A percentile compares a stretch with the other conserved stretches of the same genome.
phyloP scores from a whole-genome alignment of 2,113 vertebrate species.

The Cyanistes caeruleus region DNA sequence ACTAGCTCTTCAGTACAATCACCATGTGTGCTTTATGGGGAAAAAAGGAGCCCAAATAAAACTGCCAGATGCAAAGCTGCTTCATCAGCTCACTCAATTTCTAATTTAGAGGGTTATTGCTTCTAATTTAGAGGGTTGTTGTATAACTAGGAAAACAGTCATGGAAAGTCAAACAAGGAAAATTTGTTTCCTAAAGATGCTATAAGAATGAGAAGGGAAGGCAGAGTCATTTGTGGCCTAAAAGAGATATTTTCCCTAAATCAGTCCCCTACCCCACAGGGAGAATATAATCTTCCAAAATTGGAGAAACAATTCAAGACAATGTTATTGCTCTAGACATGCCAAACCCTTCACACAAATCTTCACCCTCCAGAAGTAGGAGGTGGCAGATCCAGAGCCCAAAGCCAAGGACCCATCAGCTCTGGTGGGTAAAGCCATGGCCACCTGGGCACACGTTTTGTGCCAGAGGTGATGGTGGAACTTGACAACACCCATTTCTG shows the following conservation, averaged over 20 bases:
- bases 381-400: neutral
- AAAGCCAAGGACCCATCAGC: rapidly evolving
- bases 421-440: neutral
- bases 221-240: neutral
- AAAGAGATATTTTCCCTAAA: neutral
- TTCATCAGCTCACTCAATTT: neutral
- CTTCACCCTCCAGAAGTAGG: neutral
- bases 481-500: rapidly evolving
- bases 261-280: neutral
- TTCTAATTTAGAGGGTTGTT: slow-evolving; percentile 8
- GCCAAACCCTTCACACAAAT: neutral
- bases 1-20: neutral
- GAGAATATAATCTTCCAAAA: neutral
- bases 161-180: slow-evolving; percentile 64
- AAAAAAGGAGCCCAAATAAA: slow-evolving; percentile 24
- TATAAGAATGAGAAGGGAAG: slow-evolving; percentile 66
- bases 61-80: neutral
- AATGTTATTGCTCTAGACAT: neutral
- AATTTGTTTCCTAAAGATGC: slow-evolving; percentile 79
- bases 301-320: neutral
- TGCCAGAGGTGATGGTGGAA: rapidly evolving
- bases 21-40: neutral
- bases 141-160: slow-evolving; percentile 62
- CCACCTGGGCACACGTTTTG: rapidly evolving
- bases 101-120: slow-evolving; percentile 20